Base-by-base conservation (phyloP, 2,888 invertebrate genomes). In the Polymixis lichenea region DNA sequence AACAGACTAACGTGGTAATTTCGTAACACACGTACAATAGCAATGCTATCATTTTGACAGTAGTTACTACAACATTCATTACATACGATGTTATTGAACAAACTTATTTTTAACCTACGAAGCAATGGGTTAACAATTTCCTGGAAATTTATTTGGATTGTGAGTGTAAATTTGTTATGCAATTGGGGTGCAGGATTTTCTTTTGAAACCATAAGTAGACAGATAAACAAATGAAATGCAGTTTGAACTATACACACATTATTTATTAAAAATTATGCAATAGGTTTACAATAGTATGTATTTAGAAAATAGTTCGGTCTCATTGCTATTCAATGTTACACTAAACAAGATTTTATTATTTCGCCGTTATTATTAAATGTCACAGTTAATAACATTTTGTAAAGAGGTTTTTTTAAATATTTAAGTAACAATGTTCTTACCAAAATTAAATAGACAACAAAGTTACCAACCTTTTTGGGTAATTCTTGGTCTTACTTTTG, bases 261-360 rank as follows among this genome's bases (percentile, higher is more conserved):
- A 73, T 78, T 78, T 78, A 72, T 61, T 73, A 25, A 13, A 78
- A 73, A 78, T 73, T 51, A 73, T 73, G 58, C 64, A 71, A 64
- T 51, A 56, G 17, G 7, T 25, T 38, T 38, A 51, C 32, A 65
- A 38, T 46, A 13, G 11, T 65, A 43, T 28, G 17, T 77, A 78
- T 82, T 82, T 82, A 82, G 79, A 82, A 82, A 78, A 78, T 66
- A 74, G 32, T 28, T 60, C 25, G 25, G 13, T 64, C 43, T 68
- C 51, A 67, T 43, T 32, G n/a, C 22, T 61, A 75, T 22, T 28
- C 13, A 22, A 38, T 38, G 38, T 38, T 38, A 38, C 38, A 38
- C 38, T 60, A 25, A 6, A 70, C 19, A 25, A 69, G 7, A 32
- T 2, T 28, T n/a, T 32, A 19, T 28, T 65, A 28, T 19, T 43